Conservation (phyloP, 2,113 vertebrate genomes). For the Speoplatyrhinus poulsoni region DNA sequence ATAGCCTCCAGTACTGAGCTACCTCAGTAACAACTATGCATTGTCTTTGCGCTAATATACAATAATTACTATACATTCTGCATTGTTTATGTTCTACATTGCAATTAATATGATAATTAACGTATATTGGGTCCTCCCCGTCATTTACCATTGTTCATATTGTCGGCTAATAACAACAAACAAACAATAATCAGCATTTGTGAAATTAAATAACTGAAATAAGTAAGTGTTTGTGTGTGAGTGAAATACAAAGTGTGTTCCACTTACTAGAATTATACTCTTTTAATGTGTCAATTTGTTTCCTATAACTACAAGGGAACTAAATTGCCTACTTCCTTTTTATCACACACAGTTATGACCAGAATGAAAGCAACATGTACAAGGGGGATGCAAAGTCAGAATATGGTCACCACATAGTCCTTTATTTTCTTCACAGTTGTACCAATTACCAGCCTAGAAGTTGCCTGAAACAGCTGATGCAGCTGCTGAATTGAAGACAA, state of each 20-base stretch:
- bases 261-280: not conserved
- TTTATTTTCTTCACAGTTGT: constrained; percentile 60
- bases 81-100: no score
- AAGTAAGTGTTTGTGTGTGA: not conserved
- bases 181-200: no score
- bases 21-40: no score
- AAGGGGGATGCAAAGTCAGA: constrained; percentile 23
- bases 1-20: not conserved
- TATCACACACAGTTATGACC: constrained; percentile 36
- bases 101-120: no score
- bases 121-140: no score
- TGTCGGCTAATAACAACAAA: no score
- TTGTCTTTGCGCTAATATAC: no score
- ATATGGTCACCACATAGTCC: constrained; percentile 33
- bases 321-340: not conserved
- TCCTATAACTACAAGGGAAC: not conserved
- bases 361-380: constrained; percentile 16
- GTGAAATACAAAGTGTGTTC: not conserved
- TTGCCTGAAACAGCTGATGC: constrained; percentile 68
- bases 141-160: no score
- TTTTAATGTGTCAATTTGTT: not conserved
- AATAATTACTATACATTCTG: no score
- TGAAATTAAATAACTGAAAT: not conserved
- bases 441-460: constrained; percentile 61
- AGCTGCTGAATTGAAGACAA: constrained; percentile 66